phyloP scores from a whole-genome alignment of 2,888 invertebrate species.

The Amphimallon solstitiale region DNA sequence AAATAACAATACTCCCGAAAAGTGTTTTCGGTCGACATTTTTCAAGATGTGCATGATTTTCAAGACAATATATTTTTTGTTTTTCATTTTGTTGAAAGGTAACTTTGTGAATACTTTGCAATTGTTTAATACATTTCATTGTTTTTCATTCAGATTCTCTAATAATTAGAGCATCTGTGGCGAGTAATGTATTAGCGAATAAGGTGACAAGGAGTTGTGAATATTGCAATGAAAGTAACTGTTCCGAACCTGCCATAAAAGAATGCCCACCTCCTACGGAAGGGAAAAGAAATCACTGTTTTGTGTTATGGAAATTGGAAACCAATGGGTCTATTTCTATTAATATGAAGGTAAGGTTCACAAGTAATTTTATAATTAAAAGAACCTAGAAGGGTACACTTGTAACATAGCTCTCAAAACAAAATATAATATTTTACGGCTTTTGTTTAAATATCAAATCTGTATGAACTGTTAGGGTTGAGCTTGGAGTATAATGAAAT shows the following conservation, averaged over 20 bases:
- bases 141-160: conserved; percentile 28
- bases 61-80: conserved; percentile 32
- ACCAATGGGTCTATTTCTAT: conserved; percentile 69
- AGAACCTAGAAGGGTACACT: no score
- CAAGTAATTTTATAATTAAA: neutral
- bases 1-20: neutral
- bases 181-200: conserved; percentile 43
- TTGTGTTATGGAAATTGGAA: conserved; percentile 81
- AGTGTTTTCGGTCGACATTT: neutral
- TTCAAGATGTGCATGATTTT: conserved; percentile 18
- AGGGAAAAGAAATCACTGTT: conserved; percentile 81
- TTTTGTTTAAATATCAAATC: no score
- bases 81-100: conserved; percentile 41
- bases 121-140: conserved; percentile 17
- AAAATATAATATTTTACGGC: no score
- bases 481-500: no score
- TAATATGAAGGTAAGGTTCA: conserved; percentile 56
- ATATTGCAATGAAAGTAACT: conserved; percentile 72
- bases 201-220: conserved; percentile 71
- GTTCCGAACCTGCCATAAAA: conserved; percentile 61
- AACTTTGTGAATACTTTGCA: conserved; percentile 8
- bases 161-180: conserved; percentile 35
- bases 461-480: no score
- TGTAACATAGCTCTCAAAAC: no score
- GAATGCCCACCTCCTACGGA: conserved; percentile 43